Base-by-base conservation (phyloP, 2,888 invertebrate genomes). In the Ypsolopha sequella region DNA sequence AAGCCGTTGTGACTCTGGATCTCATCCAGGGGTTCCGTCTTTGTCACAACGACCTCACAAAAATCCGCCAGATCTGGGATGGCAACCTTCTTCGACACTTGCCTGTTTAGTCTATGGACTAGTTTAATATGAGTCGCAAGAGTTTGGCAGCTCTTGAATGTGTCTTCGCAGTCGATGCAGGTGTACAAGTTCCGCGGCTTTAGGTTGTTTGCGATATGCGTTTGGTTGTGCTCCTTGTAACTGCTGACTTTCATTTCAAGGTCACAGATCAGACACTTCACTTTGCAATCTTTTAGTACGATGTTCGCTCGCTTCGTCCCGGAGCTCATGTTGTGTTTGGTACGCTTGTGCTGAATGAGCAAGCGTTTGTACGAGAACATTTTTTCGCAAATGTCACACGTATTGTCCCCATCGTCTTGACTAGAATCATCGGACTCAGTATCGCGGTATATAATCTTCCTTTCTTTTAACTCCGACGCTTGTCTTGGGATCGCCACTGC, bases 31-130 rank as follows among this genome's bases (percentile, higher is more conserved):
- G 86, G 86, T 76, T 87, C 87, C 81, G 80, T 70, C 64, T 87
- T 87, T 36, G 86, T 80, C 81, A 87, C 87, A 80, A 87, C 87
- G 80, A 87, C 86, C 59, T 87, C 87, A 79, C 87, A 87, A 84
- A 87, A 87, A 81, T 86, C 87, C 80, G 86, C 77, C 71, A 79
- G 62, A 55, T 86, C 72, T 3, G 70, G 61, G 3, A 63, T 58
- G 1, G 60, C 50, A 50, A 60, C 55, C 41, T 62, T 58, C 35
- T 60, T 43, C 41, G 56, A 50, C 56, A 72, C 73, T 14, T 68
- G 67, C 54, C 77, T 65, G 53, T 65, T 68, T 7, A 68, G 52
- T 33, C 80, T 65, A 57, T 86, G 86, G 36, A 84, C 73, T n/a
- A 84, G 56, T 56, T 85, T 85, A 48, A 86, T 86, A 58, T 86